phyloP scores from a whole-genome alignment of 1,140 invertebrate species.

The Thaumatotibia leucotreta region DNA sequence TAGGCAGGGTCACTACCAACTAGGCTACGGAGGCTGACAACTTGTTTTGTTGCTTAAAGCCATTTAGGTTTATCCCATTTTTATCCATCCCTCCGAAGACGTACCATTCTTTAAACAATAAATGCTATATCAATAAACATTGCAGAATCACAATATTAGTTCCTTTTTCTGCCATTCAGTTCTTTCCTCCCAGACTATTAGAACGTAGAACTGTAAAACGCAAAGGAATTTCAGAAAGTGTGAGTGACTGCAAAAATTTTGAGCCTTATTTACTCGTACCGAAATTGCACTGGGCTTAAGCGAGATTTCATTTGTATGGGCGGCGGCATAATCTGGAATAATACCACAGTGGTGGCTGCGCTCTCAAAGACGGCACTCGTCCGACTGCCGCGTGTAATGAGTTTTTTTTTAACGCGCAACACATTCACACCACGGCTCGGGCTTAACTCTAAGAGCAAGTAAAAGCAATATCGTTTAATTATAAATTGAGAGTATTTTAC shows the following conservation, averaged over 20 bases:
- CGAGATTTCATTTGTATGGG: conserved; percentile 75
- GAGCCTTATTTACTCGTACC: conserved; percentile 73
- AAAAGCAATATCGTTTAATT: conserved; percentile 35
- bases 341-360: conserved; percentile 71
- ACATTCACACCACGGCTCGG: conserved; percentile 62
- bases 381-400: conserved; percentile 71
- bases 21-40: too few species aligned
- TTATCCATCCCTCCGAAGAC: too few species aligned
- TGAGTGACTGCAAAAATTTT: conserved; percentile 69
- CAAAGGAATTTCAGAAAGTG: conserved; percentile 67
- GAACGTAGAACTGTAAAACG: too few species aligned
- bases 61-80: too few species aligned
- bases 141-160: too few species aligned
- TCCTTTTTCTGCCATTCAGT: too few species aligned
- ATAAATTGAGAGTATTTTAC: conserved; percentile 10
- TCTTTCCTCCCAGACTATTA: too few species aligned
- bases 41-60: too few species aligned
- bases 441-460: conserved; percentile 48
- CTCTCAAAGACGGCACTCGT: conserved; percentile 75
- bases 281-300: conserved; percentile 74
- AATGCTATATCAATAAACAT: too few species aligned
- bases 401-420: conserved; percentile 69
- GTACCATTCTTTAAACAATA: too few species aligned
- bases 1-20: too few species aligned
- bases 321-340: conserved; percentile 74